Conservation (phyloP, 2,888 invertebrate genomes). For the Elgonia sp. region DNA sequence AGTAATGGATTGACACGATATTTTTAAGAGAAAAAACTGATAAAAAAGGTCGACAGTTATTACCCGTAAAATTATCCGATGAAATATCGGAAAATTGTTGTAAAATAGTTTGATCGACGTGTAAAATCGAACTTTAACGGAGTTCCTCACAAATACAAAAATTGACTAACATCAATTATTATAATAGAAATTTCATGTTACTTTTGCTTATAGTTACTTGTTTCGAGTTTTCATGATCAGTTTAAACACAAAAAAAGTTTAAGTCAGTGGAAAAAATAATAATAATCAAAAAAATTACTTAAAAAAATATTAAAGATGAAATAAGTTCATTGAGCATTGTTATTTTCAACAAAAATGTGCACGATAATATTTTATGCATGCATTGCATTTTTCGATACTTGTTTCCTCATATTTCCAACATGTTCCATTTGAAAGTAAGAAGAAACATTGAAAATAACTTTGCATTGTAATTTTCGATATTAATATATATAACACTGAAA, state of each 20-base stretch:
- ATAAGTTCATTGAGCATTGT: too few species aligned
- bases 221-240: constrained; percentile 23
- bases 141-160: constrained; percentile 46
- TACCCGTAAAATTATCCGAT: constrained; percentile 66
- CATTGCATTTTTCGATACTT: too few species aligned
- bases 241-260: background rate
- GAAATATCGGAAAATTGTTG: constrained; percentile 22
- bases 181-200: background rate
- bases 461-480: too few species aligned
- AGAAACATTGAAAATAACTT: too few species aligned
- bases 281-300: too few species aligned
- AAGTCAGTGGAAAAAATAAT: too few species aligned
- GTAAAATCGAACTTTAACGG: constrained; percentile 57
- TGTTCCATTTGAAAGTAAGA: too few species aligned
- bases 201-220: constrained; percentile 2
- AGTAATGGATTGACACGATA: constrained; percentile 35
- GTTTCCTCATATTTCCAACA: too few species aligned
- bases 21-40: constrained; percentile 25
- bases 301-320: too few species aligned
- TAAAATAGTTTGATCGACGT: constrained; percentile 52
- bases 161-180: constrained; percentile 8
- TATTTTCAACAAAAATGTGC: too few species aligned
- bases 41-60: constrained; percentile 62
- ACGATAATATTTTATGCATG: too few species aligned
- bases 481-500: too few species aligned